Conservation (phyloP, 1,140 invertebrate genomes). For the Trachymyrmex cornetzi region DNA sequence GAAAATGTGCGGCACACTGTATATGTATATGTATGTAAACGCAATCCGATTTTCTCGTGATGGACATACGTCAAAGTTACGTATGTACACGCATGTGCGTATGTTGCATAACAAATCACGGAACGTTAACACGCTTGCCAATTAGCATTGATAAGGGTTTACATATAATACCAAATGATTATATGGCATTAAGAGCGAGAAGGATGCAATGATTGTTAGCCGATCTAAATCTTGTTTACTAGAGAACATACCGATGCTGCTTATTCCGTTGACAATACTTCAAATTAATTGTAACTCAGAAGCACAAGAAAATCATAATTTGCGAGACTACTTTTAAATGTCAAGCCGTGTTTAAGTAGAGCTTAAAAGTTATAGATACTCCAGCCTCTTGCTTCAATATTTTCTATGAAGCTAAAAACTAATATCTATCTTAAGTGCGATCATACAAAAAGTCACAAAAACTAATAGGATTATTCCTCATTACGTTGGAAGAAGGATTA, state of each 20-base stretch:
- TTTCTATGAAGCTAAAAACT: neutral
- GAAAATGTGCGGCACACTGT: neutral
- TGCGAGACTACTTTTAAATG: neutral
- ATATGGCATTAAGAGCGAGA: neutral
- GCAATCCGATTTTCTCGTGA: slow-evolving; percentile 36
- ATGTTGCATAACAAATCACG: slow-evolving; percentile 15
- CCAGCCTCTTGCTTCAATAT: neutral
- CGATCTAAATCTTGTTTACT: slow-evolving; percentile 16
- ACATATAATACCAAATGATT: slow-evolving; percentile 22
- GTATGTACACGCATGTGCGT: neutral
- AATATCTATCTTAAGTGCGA: neutral
- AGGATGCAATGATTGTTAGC: neutral
- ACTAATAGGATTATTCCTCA: neutral
- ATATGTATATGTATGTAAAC: neutral
- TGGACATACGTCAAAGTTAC: neutral
- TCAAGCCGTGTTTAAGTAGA: neutral
- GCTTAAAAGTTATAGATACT: neutral
- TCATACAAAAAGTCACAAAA: neutral
- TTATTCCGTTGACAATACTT: neutral
- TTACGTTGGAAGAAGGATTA: neutral
- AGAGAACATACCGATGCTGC: neutral
- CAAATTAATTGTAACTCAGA: neutral
- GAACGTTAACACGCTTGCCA: slow-evolving; percentile 26
- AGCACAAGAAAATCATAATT: neutral
- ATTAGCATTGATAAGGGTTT: slow-evolving; percentile 52